Percentiles rank a stretch among this genome's conserved stretches.
Conservation (phyloP, 2,797 vertebrate genomes). For the Pampus argenteus region DNA sequence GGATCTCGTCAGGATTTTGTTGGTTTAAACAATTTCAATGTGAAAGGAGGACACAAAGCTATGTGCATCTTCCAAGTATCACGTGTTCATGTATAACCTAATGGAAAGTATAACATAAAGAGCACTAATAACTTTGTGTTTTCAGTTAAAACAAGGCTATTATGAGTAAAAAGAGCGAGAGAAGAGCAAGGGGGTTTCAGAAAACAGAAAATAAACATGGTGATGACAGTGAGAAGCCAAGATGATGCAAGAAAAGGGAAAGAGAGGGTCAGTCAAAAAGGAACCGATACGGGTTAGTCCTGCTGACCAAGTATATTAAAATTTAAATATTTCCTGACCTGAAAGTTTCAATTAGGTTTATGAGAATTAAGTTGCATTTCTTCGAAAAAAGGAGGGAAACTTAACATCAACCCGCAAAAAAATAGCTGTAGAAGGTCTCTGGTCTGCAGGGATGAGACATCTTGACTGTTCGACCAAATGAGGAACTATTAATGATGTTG, state of each 20-base stretch:
- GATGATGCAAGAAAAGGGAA: conserved; percentile 67
- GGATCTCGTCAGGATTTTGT: conserved; percentile 1
- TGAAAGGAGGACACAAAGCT: conserved; percentile 3
- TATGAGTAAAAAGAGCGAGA: conserved; percentile 20
- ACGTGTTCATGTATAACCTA: conserved; percentile 21
- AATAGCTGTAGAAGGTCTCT: conserved; percentile 8
- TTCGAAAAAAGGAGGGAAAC: conserved; percentile 16
- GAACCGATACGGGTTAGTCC: conserved; percentile 53
- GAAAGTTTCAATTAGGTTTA: conserved; percentile 33
- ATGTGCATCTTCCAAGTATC: conserved; percentile 16
- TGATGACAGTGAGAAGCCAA: conserved; percentile 53
- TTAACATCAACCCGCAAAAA: neutral
- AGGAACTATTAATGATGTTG: conserved; percentile 37
- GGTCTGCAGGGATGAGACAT: conserved; percentile 23
- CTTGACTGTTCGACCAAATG: conserved; percentile 24
- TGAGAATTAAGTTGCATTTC: conserved; percentile 38
- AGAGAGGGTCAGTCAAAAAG: conserved; percentile 55
- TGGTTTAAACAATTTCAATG: conserved; percentile 29
- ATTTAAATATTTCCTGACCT: conserved; percentile 43
- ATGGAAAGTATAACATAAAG: neutral
- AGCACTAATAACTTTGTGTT: conserved; percentile 3
- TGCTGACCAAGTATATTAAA: conserved; percentile 65
- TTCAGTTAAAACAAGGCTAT: conserved; percentile 6
- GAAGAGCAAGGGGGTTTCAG: neutral
- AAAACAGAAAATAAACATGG: conserved; percentile 57